A percentile compares a stretch with the other conserved stretches of the same genome.
phyloP scores from a whole-genome alignment of 2,797 vertebrate genomes.

The Heliangelus exortis region DNA sequence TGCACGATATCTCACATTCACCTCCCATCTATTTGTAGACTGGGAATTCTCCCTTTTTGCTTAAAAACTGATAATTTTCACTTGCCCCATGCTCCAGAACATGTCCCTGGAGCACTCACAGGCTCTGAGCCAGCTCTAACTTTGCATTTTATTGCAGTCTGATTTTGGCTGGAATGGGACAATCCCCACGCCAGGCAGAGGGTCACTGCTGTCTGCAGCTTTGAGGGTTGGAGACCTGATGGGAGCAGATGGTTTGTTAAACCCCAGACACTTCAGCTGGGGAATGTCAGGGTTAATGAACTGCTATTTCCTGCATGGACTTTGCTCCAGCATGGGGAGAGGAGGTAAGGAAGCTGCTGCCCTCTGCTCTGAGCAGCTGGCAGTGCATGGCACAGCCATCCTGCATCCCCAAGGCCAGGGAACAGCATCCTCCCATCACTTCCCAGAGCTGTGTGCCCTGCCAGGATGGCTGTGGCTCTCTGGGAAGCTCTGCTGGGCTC shows the following conservation, averaged over 20 bases:
- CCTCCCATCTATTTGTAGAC: background rate
- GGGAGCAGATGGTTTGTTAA: background rate
- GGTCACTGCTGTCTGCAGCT: background rate
- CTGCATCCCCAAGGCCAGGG: rapidly evolving
- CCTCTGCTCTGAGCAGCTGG: background rate
- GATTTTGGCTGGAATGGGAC: background rate
- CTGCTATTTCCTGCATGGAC: background rate
- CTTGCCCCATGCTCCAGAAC: background rate
- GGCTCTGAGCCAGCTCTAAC: background rate
- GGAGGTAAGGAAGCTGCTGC: background rate
- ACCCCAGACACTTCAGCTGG: background rate
- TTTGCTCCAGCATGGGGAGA: background rate
- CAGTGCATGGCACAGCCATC: rapidly evolving
- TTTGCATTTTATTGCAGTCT: background rate
- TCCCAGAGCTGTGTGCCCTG: background rate
- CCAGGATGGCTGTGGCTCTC: background rate
- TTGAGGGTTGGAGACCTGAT: rapidly evolving
- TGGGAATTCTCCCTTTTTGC: background rate
- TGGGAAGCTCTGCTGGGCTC: background rate
- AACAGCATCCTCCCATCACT: background rate
- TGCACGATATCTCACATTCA: rapidly evolving
- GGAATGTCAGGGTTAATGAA: background rate
- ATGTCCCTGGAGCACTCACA: background rate
- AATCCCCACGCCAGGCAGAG: rapidly evolving
- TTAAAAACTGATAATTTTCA: background rate